Evolutionary conservation across 2,113 vertebrate genomes (phyloP), one percentile per base, ranked within the genome.

Genomic region (Reinhardtius hippoglossoides): DNA sequence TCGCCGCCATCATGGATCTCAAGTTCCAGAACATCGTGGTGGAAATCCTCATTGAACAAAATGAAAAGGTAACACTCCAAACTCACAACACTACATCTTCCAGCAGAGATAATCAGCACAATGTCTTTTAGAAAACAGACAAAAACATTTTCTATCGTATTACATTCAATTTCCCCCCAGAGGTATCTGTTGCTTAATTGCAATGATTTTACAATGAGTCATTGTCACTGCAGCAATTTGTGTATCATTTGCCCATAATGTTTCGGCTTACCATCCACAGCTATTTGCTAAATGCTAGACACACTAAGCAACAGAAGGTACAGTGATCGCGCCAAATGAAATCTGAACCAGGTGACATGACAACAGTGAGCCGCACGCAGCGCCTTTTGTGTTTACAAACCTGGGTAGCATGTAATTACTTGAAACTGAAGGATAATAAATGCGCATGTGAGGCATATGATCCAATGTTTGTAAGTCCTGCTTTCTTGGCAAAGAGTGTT

Each of bases 21-120:
- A 99, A 99, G 90, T 99, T 99, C 90, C 98, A 99, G 92, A 99
- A 99, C 88, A 99, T 99, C 1, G 97, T 99, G 0, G 97, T 99
- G 27, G 98, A 99, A 93, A 98, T 99, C 82, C 95, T 99, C 75
- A 98, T 99, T 20, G 97, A 99, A 92, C 97, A 99, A 35, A 93
- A 98, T 0, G 95, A 97, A 74, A 99, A 97, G 97, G 98, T 99
- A 92, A 91, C 78, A 2, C 27, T 20, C 8, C 40, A 42, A 13
- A 42, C 5, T 20, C 15, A 20, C 5, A 20, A 20, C 18, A 18
- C 14, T 6, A 50, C 46, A 20, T 16, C 46, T 42, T 42, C 13
- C 12, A 52, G 50, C 18, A 18, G 20, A n/a, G 20, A 20, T n/a
- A n/a, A 24, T 78, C 50, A 65, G 44, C 59, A 44, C 20, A 9